Conservation (phyloP, 1,140 invertebrate species). For the Leptestheria dahalacensis region DNA sequence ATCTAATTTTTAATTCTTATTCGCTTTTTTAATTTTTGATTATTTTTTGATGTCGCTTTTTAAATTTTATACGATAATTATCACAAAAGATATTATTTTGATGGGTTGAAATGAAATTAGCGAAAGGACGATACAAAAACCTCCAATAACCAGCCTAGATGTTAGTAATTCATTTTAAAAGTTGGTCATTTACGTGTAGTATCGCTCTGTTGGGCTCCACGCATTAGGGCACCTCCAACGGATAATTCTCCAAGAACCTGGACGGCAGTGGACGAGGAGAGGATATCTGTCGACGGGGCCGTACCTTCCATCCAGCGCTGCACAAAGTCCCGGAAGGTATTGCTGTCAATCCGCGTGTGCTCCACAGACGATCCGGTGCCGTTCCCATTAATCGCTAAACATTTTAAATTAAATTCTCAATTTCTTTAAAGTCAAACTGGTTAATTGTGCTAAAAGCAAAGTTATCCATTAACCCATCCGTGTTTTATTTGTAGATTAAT, state of each 20-base stretch:
- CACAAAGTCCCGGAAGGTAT: neutral
- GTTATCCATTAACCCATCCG: no score
- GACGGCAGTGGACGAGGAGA: conserved; percentile 53
- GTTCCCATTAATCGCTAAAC: neutral
- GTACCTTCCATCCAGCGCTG: conserved; percentile 7
- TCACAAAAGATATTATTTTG: conserved; percentile 12
- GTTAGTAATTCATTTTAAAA: neutral
- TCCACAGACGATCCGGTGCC: neutral
- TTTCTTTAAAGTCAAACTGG: no score
- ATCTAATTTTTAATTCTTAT: no score
- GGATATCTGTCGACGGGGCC: conserved; percentile 19
- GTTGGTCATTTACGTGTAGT: conserved; percentile 14
- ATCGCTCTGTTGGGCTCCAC: conserved; percentile 36
- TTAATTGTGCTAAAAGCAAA: no score
- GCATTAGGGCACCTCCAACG: conserved; percentile 83
- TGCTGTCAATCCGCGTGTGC: neutral
- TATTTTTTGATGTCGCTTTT: no score
- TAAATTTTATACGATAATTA: no score
- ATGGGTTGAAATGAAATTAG: no score
- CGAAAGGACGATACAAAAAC: no score
- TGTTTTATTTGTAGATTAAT: no score
- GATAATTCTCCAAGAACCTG: conserved; percentile 73
- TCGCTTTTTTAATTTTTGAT: no score
- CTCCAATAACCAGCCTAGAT: no score
- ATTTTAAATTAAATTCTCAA: no score